These are phyloP conservation scores for Busseola fusca DNA, from an alignment of 2,888 invertebrate genomes.

Conservation along the genomic window DNA sequence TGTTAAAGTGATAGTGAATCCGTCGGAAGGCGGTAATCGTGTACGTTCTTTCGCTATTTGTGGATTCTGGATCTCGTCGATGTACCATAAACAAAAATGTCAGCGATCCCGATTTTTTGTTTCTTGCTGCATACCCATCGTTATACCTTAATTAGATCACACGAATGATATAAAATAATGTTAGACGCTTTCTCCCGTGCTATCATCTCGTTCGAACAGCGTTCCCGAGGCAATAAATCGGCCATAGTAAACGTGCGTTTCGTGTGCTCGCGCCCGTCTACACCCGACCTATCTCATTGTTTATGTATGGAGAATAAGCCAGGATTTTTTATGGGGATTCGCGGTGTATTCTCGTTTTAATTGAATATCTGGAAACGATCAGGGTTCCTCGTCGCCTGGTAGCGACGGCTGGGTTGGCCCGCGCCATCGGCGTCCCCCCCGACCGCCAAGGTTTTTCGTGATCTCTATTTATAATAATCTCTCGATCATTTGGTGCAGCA, in stretches of 20 bases:
- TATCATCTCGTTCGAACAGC: slow-evolving; percentile 73
- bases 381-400: slow-evolving; percentile 68
- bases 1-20: slow-evolving; percentile 87
- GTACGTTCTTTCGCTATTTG: slow-evolving; percentile 88
- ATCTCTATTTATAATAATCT: slow-evolving; percentile 88
- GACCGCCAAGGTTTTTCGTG: slow-evolving; percentile 81
- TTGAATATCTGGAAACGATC: slow-evolving; percentile 77
- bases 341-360: slow-evolving; percentile 78
- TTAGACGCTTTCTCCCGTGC: slow-evolving; percentile 82
- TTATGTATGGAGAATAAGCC: slow-evolving; percentile 88
- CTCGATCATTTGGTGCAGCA: slow-evolving; percentile 85
- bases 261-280: slow-evolving; percentile 86
- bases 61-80: slow-evolving; percentile 88
- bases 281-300: slow-evolving; percentile 89
- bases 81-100: slow-evolving; percentile 90
- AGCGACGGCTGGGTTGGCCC: slow-evolving; percentile 67
- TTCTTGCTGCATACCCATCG: slow-evolving; percentile 87
- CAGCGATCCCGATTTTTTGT: slow-evolving; percentile 90
- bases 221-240: slow-evolving; percentile 82
- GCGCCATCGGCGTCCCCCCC: slow-evolving; percentile 76
- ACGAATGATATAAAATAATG: slow-evolving; percentile 87
- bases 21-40: slow-evolving; percentile 89
- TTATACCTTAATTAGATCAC: slow-evolving; percentile 87
- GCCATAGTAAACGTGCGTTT: slow-evolving; percentile 87
- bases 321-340: slow-evolving; percentile 86